These are phyloP conservation scores for Collichthys lucidus DNA, from an alignment of 2,113 vertebrate species.

Conservation along the genomic window DNA sequence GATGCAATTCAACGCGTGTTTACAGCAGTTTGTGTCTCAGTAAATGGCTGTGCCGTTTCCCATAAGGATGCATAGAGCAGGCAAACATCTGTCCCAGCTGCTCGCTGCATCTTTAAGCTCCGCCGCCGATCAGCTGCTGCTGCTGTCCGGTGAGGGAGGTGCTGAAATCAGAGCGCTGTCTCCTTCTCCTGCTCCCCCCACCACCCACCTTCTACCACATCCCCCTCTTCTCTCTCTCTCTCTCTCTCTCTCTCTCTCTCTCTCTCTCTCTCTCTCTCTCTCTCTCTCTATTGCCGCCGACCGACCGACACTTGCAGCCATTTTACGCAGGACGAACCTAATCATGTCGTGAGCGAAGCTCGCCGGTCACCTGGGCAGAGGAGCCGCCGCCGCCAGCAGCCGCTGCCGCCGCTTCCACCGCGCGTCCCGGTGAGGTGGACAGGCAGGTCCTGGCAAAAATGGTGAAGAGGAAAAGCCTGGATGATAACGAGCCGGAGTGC, in stretches of 20 bases:
- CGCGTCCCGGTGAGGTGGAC: conserved; percentile 48
- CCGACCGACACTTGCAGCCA: conserved; percentile 87
- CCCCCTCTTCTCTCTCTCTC: background rate
- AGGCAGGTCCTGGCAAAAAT: conserved; percentile 78
- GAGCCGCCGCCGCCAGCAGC: conserved; percentile 45
- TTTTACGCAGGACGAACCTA: conserved; percentile 83
- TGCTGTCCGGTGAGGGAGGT: conserved; percentile 88
- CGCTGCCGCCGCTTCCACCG: conserved; percentile 19
- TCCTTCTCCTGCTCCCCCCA: background rate
- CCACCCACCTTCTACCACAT: background rate
- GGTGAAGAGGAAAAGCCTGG: conserved; percentile 98
- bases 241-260: conserved; percentile 17
- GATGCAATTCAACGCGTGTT: background rate
- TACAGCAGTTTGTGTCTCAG: background rate
- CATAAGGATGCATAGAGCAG: background rate
- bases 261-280: background rate
- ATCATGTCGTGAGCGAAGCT: conserved; percentile 70
- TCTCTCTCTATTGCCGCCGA: conserved; percentile 43
- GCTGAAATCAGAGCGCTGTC: conserved; percentile 83
- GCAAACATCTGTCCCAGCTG: conserved; percentile 65
- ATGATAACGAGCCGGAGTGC: conserved; percentile 93
- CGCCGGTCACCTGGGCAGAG: conserved; percentile 72
- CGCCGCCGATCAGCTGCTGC: conserved; percentile 71
- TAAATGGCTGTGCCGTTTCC: background rate
- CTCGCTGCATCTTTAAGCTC: conserved; percentile 71